These are phyloP conservation scores for Cataglyphis hispanica DNA, from an alignment of 1,140 invertebrate species.

Conservation along the genomic window DNA sequence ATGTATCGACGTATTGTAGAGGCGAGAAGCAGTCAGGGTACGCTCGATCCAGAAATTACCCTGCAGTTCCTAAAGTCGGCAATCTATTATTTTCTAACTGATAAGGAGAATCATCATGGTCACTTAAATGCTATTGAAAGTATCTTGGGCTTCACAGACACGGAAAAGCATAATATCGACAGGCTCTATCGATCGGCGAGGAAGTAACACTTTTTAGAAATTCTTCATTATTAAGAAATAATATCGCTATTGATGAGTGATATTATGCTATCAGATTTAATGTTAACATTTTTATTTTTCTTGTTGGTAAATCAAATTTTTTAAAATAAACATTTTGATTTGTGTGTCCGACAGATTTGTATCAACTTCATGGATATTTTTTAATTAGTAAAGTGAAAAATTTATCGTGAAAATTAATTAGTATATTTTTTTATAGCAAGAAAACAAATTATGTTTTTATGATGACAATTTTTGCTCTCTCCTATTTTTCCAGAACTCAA, in stretches of 20 bases:
- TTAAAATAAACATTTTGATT: background rate
- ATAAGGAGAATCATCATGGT: constrained; percentile 93
- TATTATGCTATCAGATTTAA: constrained; percentile 24
- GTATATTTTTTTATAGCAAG: background rate
- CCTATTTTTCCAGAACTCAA: background rate
- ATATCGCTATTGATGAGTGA: constrained; percentile 37
- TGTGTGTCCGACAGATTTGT: background rate
- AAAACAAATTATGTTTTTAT: too few relatives aligned
- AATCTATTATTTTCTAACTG: constrained; percentile 96
- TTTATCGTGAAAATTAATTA: background rate
- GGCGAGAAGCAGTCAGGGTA: constrained; percentile 89
- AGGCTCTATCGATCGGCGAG: constrained; percentile 84
- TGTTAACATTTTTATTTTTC: background rate
- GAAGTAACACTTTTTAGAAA: constrained; percentile 76
- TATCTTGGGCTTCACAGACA: constrained; percentile 92
- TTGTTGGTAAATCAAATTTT: background rate
- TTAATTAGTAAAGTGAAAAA: background rate
- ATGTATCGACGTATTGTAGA: constrained; percentile 94
- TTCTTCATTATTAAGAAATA: constrained; percentile 57
- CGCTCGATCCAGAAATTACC: constrained; percentile 94
- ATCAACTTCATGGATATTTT: constrained; percentile 1
- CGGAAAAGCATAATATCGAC: constrained; percentile 92
- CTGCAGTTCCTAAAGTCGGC: constrained; percentile 95
- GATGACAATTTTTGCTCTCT: too few relatives aligned
- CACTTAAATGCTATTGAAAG: constrained; percentile 95